Base-by-base conservation (phyloP, 2,888 invertebrate species). In the Hemicrepidius hirtus region DNA sequence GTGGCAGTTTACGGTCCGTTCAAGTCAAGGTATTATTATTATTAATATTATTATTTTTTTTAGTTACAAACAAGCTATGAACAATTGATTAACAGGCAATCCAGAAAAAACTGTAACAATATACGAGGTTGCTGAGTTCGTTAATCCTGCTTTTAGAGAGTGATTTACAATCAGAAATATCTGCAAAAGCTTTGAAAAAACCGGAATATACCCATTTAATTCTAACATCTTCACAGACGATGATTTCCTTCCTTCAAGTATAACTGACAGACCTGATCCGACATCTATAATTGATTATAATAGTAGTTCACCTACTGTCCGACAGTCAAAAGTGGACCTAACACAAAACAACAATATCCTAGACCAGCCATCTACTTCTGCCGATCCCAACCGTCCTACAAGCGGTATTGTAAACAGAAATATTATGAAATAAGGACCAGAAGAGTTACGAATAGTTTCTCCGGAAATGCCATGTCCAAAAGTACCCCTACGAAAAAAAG, bases 301-400 rank as follows among this genome's bases (percentile, higher is more conserved):
- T n/a, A n/a, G n/a, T n/a, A n/a, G n/a, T n/a, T 44, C 44, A 44
- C 44, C 44, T 16, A 44, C 44, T n/a, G 44, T 44, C 44, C 12
- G 5, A 44, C 44, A 44, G 16, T 44, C 44, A 44, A 44, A 44
- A 44, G 5, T 44, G 16, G 44, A 44, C 12, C 44, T 44, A 12
- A 13, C 44, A 44, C 44, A 44, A 44, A 44, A 44, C n/a, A n/a
- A n/a, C n/a, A n/a, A n/a, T n/a, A n/a, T n/a, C n/a, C n/a, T n/a
- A n/a, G n/a, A n/a, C n/a, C 44, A 44, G 44, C 44, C 16, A 44
- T 44, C 44, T 44, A 44, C 44, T 6, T 44, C 44, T 44, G 44
- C 44, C 12, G 44, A 44, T 12, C 44, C 44, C 44, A 16, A 44
- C 44, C 44, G 44, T 44, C 44, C 44, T n/a, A n/a, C n/a, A n/a